phyloP scores from a whole-genome alignment of 2,888 invertebrate genomes.

The Nemotelus nigrinus region DNA sequence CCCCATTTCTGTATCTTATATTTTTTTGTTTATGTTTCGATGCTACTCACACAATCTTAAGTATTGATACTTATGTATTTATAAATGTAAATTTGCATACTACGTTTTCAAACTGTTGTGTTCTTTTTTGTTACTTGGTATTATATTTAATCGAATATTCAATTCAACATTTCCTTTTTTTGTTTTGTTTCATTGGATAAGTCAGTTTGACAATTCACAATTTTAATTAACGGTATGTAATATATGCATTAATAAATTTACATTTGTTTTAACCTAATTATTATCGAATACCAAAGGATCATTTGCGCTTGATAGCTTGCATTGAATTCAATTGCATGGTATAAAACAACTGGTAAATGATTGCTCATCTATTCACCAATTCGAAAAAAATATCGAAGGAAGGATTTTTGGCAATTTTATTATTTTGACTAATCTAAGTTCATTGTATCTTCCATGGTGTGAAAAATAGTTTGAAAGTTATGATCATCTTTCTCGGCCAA shows the following conservation, averaged over 20 bases:
- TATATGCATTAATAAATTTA: slow-evolving; percentile 14
- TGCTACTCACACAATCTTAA: slow-evolving; percentile 14
- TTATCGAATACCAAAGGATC: slow-evolving; percentile 35
- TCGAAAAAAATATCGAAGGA: too few relatives aligned
- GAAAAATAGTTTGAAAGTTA: too few relatives aligned
- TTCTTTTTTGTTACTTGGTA: not conserved
- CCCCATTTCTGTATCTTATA: slow-evolving; percentile 7
- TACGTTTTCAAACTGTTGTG: slow-evolving; percentile 6
- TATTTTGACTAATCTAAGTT: too few relatives aligned
- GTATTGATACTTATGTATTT: slow-evolving; percentile 11
- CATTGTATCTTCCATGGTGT: too few relatives aligned
- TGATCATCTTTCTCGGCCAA: too few relatives aligned
- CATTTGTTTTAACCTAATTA: slow-evolving; percentile 16
- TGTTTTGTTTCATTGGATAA: not conserved
- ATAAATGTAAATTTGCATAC: not conserved
- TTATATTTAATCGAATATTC: too few relatives aligned
- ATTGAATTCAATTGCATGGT: too few relatives aligned
- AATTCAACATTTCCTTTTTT: not conserved
- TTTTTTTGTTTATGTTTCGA: not conserved
- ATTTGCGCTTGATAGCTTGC: not conserved
- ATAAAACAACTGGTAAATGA: too few relatives aligned
- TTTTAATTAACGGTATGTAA: slow-evolving; percentile 19
- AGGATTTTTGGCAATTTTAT: too few relatives aligned
- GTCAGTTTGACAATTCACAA: not conserved
- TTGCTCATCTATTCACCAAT: too few relatives aligned